phyloP scores from a whole-genome alignment of 2,888 invertebrate species.

The Spodoptera littoralis region DNA sequence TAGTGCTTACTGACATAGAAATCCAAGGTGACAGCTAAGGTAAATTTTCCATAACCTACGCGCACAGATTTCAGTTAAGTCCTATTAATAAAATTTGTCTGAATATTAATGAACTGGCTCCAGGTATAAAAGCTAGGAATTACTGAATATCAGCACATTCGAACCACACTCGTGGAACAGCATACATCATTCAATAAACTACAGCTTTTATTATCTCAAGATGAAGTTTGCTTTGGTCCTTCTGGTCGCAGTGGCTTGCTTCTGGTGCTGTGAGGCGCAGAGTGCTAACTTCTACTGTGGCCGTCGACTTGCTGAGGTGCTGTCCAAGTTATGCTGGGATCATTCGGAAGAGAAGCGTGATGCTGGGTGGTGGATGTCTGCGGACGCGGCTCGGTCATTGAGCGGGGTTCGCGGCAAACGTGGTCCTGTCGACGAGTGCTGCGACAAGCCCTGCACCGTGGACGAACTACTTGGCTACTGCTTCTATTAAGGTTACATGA shows the following conservation, averaged over 20 bases:
- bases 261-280: constrained; percentile 25
- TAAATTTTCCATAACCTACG: constrained; percentile 22
- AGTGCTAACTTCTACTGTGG: constrained; percentile 41
- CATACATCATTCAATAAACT: not conserved
- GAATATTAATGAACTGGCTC: constrained; percentile 36
- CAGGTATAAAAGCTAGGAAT: constrained; percentile 35
- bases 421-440: constrained; percentile 61
- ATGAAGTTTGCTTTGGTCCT: constrained; percentile 38
- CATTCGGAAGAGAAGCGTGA: constrained; percentile 33
- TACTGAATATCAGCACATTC: constrained; percentile 21
- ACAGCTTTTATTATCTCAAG: not conserved
- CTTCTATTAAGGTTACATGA: constrained; percentile 13
- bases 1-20: constrained; percentile 12
- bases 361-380: constrained; percentile 30
- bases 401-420: constrained; percentile 46
- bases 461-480: constrained; percentile 58
- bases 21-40: constrained; percentile 15
- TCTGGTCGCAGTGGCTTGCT: constrained; percentile 12
- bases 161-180: constrained; percentile 17
- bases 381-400: constrained; percentile 10
- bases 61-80: constrained; percentile 6
- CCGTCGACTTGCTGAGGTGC: constrained; percentile 24
- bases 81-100: constrained; percentile 19
- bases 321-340: constrained; percentile 34
- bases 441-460: constrained; percentile 59